These are phyloP conservation scores for Cichladusa arquata DNA, from an alignment of 2,113 vertebrate genomes.

Conservation along the genomic window DNA sequence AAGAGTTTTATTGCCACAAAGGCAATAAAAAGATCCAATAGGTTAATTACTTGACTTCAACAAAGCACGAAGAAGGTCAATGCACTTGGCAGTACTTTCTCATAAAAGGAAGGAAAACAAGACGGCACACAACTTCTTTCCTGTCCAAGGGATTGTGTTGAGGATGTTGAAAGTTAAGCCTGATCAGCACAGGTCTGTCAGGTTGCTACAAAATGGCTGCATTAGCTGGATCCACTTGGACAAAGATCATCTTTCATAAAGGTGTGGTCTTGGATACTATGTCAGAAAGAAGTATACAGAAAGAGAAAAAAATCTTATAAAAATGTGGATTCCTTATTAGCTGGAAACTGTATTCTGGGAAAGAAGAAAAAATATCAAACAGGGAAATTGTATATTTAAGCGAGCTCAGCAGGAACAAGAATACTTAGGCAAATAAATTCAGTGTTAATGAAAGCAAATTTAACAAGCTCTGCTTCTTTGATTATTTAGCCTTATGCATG, in stretches of 20 bases:
- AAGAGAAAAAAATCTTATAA: background rate
- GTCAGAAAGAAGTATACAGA: background rate
- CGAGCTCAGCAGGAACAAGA: constrained; percentile 52
- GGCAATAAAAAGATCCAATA: constrained; percentile 27
- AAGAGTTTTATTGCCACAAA: constrained; percentile 1
- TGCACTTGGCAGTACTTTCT: background rate
- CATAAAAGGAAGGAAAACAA: constrained; percentile 27
- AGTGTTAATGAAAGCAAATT: constrained; percentile 59
- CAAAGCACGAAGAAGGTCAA: constrained; percentile 4
- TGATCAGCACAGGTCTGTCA: background rate
- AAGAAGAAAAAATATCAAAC: background rate
- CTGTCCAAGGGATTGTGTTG: background rate
- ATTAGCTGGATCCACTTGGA: background rate
- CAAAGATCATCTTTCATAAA: background rate
- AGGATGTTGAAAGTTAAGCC: background rate
- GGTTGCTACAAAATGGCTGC: background rate
- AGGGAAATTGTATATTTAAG: background rate
- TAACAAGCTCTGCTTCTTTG: constrained; percentile 49
- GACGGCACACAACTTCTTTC: background rate
- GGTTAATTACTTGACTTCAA: constrained; percentile 39
- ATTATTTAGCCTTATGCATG: constrained; percentile 52
- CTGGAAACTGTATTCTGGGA: constrained; percentile 12
- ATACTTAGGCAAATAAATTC: constrained; percentile 63
- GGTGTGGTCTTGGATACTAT: background rate
- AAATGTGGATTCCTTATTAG: background rate